Evolutionary conservation across 1,140 invertebrate genomes (phyloP), one percentile per base, ranked within the genome.

Genomic region (Drosophila quadrilineata): DNA sequence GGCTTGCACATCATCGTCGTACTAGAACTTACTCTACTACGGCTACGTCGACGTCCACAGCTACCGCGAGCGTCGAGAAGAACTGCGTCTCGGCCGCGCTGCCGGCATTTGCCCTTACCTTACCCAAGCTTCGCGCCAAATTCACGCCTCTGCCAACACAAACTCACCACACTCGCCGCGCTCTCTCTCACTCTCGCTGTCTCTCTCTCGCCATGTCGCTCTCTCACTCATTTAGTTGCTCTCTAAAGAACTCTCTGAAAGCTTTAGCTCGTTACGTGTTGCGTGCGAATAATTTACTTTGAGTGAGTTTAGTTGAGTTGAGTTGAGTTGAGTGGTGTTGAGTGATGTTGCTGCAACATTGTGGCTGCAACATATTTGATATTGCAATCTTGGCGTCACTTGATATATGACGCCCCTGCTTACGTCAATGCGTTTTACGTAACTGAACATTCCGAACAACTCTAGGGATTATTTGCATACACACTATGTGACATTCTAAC

Each of bases 271-370:
- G n/a, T n/a, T n/a, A n/a, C n/a, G 14, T 12, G 43, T 59, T 64
- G 65, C 53, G 70, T 49, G 16, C 1, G 19, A 0, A 17, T 31
- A 6, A 10, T 2, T 6, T 16, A 3, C 12, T 26, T 54, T 64
- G 65, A 60, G 57, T 31, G 17, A 3, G 8, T 28, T 28, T 19
- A 3, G 33, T 21, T 8, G 3, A 4, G 16, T 22, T 10, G n/a
- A 6, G 9, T 40, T 52, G 14, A 24, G 28, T 45, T 54, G 16
- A 5, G 10, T 17, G 0, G 19, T 21, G 12, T 21, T 29, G 19
- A 45, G 22, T 21, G 17, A 63, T 73, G 68, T 71, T 75, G 71
- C 64, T 9, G 72, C 59, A 69, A 58, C 52, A 75, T 43, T 71
- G 67, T 53, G 66, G 56, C 48, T 10, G 12, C 33, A 46, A 29